Percentiles rank a stretch among this genome's conserved stretches.
phyloP scores from a whole-genome alignment of 2,888 invertebrate species.

The Pegoplata infirma region DNA sequence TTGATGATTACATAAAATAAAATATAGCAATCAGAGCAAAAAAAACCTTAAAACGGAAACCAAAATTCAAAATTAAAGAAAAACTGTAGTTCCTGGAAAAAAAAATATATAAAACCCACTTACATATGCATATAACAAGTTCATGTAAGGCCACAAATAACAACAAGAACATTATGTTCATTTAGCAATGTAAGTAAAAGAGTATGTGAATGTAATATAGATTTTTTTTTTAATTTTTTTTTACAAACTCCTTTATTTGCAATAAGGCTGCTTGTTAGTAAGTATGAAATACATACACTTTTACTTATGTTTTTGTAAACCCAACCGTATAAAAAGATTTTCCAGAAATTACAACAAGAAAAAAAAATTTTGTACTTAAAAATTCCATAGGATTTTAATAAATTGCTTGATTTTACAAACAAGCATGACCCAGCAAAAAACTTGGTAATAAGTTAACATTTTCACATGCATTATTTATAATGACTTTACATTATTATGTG shows the following conservation, averaged over 20 bases:
- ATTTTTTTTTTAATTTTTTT: too few species aligned
- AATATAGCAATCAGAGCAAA: neutral
- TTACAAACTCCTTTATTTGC: neutral
- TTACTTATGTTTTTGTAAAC: too few species aligned
- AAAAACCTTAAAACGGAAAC: too few species aligned
- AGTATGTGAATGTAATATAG: neutral
- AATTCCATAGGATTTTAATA: conserved; percentile 57
- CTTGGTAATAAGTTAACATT: too few species aligned
- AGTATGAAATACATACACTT: too few species aligned
- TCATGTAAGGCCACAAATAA: neutral
- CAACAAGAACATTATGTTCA: neutral
- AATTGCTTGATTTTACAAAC: conserved; percentile 53
- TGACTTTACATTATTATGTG: too few species aligned
- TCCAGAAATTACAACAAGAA: neutral
- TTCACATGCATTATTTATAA: too few species aligned
- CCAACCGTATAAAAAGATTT: neutral
- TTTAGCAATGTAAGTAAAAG: too few species aligned
- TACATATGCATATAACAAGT: neutral
- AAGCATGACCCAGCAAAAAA: too few species aligned
- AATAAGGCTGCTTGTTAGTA: too few species aligned
- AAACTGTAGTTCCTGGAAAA: neutral
- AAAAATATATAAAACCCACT: too few species aligned
- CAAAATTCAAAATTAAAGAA: conserved; percentile 5
- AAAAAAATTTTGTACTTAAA: conserved; percentile 31
- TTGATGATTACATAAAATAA: conserved; percentile 18